Conservation (phyloP, 2,113 vertebrate genomes). For the Oreochromis spilurus region DNA sequence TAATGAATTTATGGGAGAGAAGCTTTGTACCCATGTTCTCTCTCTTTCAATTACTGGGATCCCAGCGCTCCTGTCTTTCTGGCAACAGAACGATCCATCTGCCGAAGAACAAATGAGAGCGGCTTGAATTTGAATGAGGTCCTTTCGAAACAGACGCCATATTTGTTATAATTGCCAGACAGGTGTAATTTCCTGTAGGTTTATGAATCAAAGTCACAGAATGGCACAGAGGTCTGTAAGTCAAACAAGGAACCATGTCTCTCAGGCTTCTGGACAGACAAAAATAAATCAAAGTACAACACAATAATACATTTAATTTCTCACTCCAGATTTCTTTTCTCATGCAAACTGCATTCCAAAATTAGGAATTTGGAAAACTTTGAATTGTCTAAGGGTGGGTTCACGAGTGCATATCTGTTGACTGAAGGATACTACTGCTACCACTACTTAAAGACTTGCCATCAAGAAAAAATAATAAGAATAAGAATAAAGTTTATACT, state of each 20-base stretch:
- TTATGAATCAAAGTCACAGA: constrained; percentile 8
- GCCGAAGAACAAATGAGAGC: constrained; percentile 6
- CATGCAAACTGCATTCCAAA: background rate
- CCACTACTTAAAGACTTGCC: background rate
- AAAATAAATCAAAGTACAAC: background rate
- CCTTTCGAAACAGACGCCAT: background rate
- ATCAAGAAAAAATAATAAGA: background rate
- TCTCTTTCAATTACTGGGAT: constrained; percentile 24
- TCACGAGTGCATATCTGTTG: background rate
- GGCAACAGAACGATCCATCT: constrained; percentile 8
- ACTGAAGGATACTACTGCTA: background rate
- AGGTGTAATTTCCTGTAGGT: constrained; percentile 45
- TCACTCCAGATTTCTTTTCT: background rate
- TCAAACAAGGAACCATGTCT: background rate
- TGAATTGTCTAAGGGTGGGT: background rate
- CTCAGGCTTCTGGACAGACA: background rate
- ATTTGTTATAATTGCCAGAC: constrained; percentile 14
- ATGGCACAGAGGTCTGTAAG: background rate
- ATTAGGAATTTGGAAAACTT: background rate
- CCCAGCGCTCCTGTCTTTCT: background rate
- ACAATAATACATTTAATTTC: background rate
- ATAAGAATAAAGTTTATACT: background rate
- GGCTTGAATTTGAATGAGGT: background rate
- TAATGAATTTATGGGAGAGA: constrained; percentile 21
- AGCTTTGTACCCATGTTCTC: background rate